Conservation (phyloP, 2,888 invertebrate genomes). For the Drosophila bunnanda region DNA sequence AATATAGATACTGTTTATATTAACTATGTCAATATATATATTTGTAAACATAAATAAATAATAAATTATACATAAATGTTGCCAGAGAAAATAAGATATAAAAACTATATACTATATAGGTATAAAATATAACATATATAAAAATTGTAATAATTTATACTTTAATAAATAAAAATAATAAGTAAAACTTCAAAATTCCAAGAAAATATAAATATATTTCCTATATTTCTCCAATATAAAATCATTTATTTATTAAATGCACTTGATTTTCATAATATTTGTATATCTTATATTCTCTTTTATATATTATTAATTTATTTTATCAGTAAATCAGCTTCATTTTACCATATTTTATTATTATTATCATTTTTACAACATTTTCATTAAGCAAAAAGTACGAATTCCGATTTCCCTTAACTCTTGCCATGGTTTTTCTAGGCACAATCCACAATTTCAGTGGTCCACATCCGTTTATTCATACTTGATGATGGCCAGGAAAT, state of each 20-base stretch:
- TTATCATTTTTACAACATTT: neutral
- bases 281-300: too few relatives aligned
- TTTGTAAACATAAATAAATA: too few relatives aligned
- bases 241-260: neutral
- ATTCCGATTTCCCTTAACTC: neutral
- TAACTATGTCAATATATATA: too few relatives aligned
- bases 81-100: neutral
- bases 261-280: too few relatives aligned
- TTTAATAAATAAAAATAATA: too few relatives aligned
- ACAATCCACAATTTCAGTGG: conserved; percentile 29
- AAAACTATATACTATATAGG: too few relatives aligned
- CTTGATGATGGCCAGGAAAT: conserved; percentile 48
- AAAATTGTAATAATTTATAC: too few relatives aligned
- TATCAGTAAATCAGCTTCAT: neutral
- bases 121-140: too few relatives aligned
- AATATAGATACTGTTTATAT: neutral
- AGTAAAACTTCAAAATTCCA: too few relatives aligned
- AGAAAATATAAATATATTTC: neutral
- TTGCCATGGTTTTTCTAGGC: conserved; percentile 6
- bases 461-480: conserved; percentile 45
- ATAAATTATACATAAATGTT: neutral
- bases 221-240: neutral
- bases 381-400: neutral
- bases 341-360: neutral
- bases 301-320: neutral